Evolutionary conservation across 2,888 invertebrate species (phyloP).

Genomic region (Dusona sp.): DNA sequence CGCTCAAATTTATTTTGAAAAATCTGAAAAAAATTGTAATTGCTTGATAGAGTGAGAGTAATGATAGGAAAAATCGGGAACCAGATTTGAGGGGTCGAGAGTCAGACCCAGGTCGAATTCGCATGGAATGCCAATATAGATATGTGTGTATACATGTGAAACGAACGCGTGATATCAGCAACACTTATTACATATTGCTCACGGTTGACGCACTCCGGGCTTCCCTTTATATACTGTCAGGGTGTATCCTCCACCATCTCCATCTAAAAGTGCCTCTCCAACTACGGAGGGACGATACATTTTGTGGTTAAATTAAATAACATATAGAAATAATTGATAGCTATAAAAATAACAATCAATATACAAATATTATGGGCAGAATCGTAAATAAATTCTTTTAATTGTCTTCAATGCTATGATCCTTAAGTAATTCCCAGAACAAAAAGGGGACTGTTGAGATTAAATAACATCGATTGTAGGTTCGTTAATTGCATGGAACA

Average conservation of each 20-base stretch:
- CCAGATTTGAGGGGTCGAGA: no score
- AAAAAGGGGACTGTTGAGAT: neutral
- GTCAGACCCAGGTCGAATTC: no score
- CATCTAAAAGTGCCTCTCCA: slow-evolving; percentile 18
- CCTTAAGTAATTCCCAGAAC: neutral
- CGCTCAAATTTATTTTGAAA: no score
- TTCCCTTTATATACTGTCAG: slow-evolving; percentile 19
- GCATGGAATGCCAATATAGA: no score
- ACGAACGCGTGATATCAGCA: slow-evolving; percentile 26
- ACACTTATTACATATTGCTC: slow-evolving; percentile 56
- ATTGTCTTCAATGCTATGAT: neutral
- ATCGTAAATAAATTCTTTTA: neutral
- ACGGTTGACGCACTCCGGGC: slow-evolving; percentile 39
- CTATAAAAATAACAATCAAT: no score
- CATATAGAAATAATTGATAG: no score
- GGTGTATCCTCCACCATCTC: slow-evolving; percentile 45
- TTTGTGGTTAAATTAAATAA: neutral
- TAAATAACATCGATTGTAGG: slow-evolving; percentile 2
- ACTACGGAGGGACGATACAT: neutral
- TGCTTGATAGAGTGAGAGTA: no score
- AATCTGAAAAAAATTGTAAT: no score
- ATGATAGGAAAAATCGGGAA: no score
- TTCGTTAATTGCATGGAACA: slow-evolving; percentile 13
- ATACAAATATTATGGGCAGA: no score
- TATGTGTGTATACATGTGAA: neutral